Percentiles rank a stretch among this genome's conserved stretches.
phyloP scores from a whole-genome alignment of 2,113 vertebrate genomes.

The Anthoscopus minutus region DNA sequence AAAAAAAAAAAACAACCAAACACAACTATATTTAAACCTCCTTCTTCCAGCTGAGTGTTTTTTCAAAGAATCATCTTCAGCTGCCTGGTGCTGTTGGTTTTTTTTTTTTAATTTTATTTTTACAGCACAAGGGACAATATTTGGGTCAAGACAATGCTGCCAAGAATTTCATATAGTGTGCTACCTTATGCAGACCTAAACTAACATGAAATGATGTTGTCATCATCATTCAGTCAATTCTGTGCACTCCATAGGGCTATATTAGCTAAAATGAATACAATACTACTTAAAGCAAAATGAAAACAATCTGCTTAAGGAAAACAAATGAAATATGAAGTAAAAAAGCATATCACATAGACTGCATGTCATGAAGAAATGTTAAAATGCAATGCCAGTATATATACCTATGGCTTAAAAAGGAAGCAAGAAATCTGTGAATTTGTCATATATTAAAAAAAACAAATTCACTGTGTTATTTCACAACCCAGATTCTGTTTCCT shows the following conservation, averaged over 20 bases:
- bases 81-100: rapidly evolving
- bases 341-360: background rate
- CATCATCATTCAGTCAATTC: background rate
- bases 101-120: background rate
- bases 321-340: background rate
- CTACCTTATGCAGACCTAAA: background rate
- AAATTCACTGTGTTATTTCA: background rate
- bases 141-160: background rate
- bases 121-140: background rate
- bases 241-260: background rate
- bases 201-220: background rate
- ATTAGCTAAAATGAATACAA: background rate
- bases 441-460: background rate
- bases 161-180: background rate
- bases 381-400: background rate
- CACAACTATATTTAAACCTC: background rate
- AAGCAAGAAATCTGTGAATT: background rate
- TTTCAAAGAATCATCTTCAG: background rate
- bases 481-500: background rate
- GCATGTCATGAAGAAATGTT: background rate
- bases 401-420: background rate
- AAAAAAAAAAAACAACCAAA: background rate
- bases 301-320: background rate
- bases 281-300: background rate
- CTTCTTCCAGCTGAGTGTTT: background rate